Percentiles rank a stretch among this genome's conserved stretches.
These are phyloP conservation scores for Macrosteles quadrilineatus DNA, from an alignment of 1,140 invertebrate genomes.

Conservation along the genomic window DNA sequence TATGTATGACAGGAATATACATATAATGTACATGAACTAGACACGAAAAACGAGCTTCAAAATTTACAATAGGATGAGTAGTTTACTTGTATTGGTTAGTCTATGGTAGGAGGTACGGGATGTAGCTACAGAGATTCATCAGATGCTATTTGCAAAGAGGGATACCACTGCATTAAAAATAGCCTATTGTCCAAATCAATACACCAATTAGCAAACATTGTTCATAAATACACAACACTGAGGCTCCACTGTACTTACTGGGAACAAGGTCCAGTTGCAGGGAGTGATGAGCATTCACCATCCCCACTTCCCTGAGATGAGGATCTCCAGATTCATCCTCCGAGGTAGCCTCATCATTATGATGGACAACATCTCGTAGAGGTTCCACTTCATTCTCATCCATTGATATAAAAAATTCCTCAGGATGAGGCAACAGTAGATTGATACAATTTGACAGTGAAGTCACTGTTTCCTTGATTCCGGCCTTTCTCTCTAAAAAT, in stretches of 20 bases:
- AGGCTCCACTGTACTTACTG: slow-evolving; percentile 30
- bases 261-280: slow-evolving; percentile 36
- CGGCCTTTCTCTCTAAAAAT: slow-evolving; percentile 42
- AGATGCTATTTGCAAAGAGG: too few species aligned
- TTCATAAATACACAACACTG: too few species aligned
- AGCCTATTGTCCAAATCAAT: too few species aligned
- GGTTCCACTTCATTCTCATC: slow-evolving; percentile 22
- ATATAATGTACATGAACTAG: too few species aligned
- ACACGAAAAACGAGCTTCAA: too few species aligned
- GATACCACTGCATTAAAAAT: too few species aligned
- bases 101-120: too few species aligned
- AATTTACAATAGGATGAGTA: too few species aligned
- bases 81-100: too few species aligned
- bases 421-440: slow-evolving; percentile 46
- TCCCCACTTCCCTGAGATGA: slow-evolving; percentile 41
- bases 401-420: slow-evolving; percentile 43
- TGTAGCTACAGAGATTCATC: too few species aligned
- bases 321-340: slow-evolving; percentile 27
- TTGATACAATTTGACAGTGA: slow-evolving; percentile 45
- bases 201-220: too few species aligned
- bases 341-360: slow-evolving; percentile 16
- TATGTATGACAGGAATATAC: too few species aligned
- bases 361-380: background rate
- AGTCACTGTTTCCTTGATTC: slow-evolving; percentile 43
- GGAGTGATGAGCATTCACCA: slow-evolving; percentile 32